Evolutionary conservation across 2,888 invertebrate genomes (phyloP).

Genomic region (Toxonevra muliebris): DNA sequence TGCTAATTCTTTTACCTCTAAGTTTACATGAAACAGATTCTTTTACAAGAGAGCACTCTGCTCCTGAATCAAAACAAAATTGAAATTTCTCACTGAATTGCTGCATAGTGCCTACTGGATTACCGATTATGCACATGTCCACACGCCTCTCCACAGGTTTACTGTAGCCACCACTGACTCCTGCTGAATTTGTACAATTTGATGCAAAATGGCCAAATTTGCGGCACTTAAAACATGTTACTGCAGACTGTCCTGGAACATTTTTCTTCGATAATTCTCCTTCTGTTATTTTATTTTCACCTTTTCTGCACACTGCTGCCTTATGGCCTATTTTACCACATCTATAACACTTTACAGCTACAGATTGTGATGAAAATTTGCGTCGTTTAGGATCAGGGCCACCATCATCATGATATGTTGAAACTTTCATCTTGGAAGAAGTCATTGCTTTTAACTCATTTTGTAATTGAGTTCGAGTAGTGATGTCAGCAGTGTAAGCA

Average conservation of each 20-base stretch:
- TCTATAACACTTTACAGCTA: constrained; percentile 14
- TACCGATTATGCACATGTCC: constrained; percentile 5
- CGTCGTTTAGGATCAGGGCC: background rate
- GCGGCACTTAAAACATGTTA: no score
- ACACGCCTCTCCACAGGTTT: no score
- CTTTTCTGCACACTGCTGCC: constrained; percentile 5
- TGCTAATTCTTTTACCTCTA: constrained; percentile 21
- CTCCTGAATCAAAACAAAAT: constrained; percentile 27
- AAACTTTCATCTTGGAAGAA: background rate
- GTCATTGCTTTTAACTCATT: no score
- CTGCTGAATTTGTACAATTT: no score
- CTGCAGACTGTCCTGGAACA: no score
- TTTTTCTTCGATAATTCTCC: no score
- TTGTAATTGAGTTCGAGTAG: no score
- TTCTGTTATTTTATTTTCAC: no score
- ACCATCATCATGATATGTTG: background rate
- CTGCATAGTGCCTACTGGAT: constrained; percentile 7
- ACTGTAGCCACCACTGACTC: no score
- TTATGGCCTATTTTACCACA: constrained; percentile 13
- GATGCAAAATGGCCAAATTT: no score
- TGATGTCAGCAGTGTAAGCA: no score
- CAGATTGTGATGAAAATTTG: no score
- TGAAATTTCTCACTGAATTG: constrained; percentile 21
- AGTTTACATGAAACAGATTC: constrained; percentile 21
- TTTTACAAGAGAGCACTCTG: constrained; percentile 28